phyloP scores from a whole-genome alignment of 1,140 invertebrate genomes.

The Calephelis nemesis region DNA sequence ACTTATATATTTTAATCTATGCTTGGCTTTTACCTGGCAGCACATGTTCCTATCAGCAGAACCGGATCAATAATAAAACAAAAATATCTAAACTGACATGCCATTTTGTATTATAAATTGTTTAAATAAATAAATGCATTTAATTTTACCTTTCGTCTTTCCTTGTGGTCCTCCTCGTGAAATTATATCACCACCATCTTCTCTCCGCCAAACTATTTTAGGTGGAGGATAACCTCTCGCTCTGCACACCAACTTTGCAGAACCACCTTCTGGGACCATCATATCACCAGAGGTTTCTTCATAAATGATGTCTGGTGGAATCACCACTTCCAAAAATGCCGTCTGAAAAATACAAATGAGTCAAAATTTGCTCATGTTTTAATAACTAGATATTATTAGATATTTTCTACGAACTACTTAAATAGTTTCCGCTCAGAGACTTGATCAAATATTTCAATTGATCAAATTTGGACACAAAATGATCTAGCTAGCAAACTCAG shows the following conservation, averaged over 20 bases:
- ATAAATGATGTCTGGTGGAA: slow-evolving; percentile 93
- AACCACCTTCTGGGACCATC: slow-evolving; percentile 94
- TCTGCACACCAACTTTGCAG: slow-evolving; percentile 91
- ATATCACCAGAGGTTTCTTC: slow-evolving; percentile 93
- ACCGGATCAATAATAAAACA: background rate
- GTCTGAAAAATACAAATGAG: slow-evolving; percentile 73
- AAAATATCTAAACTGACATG: background rate
- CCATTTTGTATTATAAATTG: too few species aligned
- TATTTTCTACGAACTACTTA: too few species aligned
- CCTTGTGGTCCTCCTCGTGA: slow-evolving; percentile 83
- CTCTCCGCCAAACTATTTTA: slow-evolving; percentile 91
- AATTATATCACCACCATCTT: slow-evolving; percentile 91
- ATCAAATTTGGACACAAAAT: too few species aligned
- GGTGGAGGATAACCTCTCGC: slow-evolving; percentile 92
- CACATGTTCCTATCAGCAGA: too few species aligned
- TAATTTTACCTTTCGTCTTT: slow-evolving; percentile 83
- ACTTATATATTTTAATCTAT: too few species aligned
- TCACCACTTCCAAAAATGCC: slow-evolving; percentile 91
- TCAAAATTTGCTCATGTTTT: background rate
- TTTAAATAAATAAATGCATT: too few species aligned
- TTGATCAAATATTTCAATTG: too few species aligned
- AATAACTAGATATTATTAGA: background rate
- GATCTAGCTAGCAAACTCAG: too few species aligned
- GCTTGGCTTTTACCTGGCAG: too few species aligned
- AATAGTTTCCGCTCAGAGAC: too few species aligned